Evolutionary conservation across 1,140 invertebrate genomes (phyloP).

Genomic region (Leucophenga varia): DNA sequence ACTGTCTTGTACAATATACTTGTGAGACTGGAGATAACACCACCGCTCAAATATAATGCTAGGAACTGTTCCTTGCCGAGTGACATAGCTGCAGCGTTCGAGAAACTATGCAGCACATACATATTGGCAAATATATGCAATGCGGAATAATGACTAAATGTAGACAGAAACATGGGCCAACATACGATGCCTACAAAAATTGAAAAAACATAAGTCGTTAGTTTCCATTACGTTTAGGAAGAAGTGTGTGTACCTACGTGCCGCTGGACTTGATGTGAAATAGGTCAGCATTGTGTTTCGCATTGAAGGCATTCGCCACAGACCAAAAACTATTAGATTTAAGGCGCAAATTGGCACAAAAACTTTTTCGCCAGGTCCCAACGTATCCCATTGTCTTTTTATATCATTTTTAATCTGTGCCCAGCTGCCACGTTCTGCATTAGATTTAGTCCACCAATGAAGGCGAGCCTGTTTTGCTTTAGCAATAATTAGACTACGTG

Average conservation of each 20-base stretch:
- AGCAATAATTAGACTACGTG: conserved; percentile 65
- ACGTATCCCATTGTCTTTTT: conserved; percentile 72
- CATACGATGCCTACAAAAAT: conserved; percentile 67
- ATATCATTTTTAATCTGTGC: conserved; percentile 38
- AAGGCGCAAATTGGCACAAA: conserved; percentile 77
- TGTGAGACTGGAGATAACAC: conserved; percentile 82
- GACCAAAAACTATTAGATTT: conserved; percentile 78
- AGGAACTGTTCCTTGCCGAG: conserved; percentile 92
- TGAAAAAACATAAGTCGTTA: conserved; percentile 9
- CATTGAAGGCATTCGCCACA: conserved; percentile 79
- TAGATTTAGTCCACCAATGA: conserved; percentile 49
- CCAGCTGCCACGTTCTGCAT: conserved; percentile 26
- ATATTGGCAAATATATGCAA: conserved; percentile 91
- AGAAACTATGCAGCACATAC: conserved; percentile 91
- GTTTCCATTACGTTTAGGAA: not conserved
- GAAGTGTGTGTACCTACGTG: conserved; percentile 70
- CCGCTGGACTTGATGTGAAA: conserved; percentile 80
- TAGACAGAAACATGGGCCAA: conserved; percentile 87
- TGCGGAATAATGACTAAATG: conserved; percentile 88
- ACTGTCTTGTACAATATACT: conserved; percentile 81
- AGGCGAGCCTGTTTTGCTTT: conserved; percentile 60
- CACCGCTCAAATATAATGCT: conserved; percentile 85
- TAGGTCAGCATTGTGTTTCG: conserved; percentile 78
- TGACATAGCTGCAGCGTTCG: conserved; percentile 66
- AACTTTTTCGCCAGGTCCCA: conserved; percentile 74